These are phyloP conservation scores for Pantherophis guttatus DNA, from an alignment of 2,113 vertebrate species.

Conservation along the genomic window DNA sequence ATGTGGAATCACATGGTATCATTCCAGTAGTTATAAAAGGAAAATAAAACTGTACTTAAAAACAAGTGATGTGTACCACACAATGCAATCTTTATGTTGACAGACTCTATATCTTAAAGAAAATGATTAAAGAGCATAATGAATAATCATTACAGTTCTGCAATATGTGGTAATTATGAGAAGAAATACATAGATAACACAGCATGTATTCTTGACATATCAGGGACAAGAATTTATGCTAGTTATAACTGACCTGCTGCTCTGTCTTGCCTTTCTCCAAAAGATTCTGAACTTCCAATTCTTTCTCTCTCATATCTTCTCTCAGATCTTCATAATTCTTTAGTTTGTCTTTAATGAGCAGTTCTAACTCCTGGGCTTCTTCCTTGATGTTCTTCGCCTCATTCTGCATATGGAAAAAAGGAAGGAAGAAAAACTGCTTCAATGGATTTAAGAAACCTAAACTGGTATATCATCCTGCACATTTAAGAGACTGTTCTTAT, in stretches of 20 bases:
- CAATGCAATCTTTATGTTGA: not conserved
- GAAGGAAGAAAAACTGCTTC: slow-evolving; percentile 12
- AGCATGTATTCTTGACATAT: not conserved
- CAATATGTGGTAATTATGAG: not conserved
- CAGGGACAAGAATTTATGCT: slow-evolving; percentile 12
- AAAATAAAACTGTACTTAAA: not conserved
- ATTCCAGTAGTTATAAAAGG: not conserved
- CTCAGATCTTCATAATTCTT: slow-evolving; percentile 89
- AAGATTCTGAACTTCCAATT: slow-evolving; percentile 88
- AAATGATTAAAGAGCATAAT: not conserved
- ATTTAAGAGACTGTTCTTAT: not conserved
- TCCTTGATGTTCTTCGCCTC: slow-evolving; percentile 92
- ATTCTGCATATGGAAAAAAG: slow-evolving; percentile 64
- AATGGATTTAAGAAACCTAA: not conserved
- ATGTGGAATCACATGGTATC: not conserved
- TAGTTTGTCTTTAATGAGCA: slow-evolving; percentile 85
- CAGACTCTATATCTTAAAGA: not conserved
- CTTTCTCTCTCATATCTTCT: slow-evolving; percentile 89
- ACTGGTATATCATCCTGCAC: not conserved
- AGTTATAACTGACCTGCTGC: slow-evolving; percentile 84
- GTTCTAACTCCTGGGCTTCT: slow-evolving; percentile 87
- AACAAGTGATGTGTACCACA: not conserved
- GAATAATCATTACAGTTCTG: not conserved
- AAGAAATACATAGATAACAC: not conserved
- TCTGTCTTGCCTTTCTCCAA: slow-evolving; percentile 93